A percentile compares a stretch with the other conserved stretches of the same genome.
These are phyloP conservation scores for Lymantria monacha DNA, from an alignment of 2,888 invertebrate species.

Conservation along the genomic window DNA sequence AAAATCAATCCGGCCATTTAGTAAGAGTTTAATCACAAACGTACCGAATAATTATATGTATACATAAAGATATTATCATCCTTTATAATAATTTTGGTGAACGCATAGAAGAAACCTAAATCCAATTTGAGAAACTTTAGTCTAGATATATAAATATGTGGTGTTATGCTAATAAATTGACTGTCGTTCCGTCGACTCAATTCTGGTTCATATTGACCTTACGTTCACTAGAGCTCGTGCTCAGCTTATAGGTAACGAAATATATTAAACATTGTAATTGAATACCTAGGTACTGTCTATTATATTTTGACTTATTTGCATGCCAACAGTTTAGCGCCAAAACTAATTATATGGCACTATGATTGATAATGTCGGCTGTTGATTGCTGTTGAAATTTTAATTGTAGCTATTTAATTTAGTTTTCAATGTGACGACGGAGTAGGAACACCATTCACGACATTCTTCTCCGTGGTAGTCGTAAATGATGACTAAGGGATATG, in stretches of 20 bases:
- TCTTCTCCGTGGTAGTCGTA: too few species aligned
- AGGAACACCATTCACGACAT: too few species aligned
- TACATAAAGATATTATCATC: too few species aligned
- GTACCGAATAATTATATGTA: too few species aligned
- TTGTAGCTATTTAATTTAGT: background rate
- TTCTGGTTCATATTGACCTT: slow-evolving; percentile 49
- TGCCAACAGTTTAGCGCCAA: slow-evolving; percentile 9
- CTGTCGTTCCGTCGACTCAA: slow-evolving; percentile 34
- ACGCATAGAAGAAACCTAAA: too few species aligned
- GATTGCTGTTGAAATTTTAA: background rate
- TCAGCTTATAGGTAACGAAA: slow-evolving; percentile 25
- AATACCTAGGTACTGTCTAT: slow-evolving; percentile 14
- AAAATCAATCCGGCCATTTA: too few species aligned
- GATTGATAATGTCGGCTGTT: background rate
- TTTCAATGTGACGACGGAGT: background rate
- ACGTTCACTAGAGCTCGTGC: slow-evolving; percentile 50
- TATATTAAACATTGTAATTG: slow-evolving; percentile 24
- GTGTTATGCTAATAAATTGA: slow-evolving; percentile 52
- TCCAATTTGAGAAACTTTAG: background rate
- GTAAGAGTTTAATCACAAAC: too few species aligned
- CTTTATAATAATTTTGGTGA: too few species aligned
- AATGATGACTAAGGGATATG: too few species aligned
- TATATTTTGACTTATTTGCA: slow-evolving; percentile 20
- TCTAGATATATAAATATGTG: slow-evolving; percentile 18
- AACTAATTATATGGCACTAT: background rate